Evolutionary conservation across 2,797 vertebrate genomes (phyloP).

Genomic region (Gouania willdenowi): DNA sequence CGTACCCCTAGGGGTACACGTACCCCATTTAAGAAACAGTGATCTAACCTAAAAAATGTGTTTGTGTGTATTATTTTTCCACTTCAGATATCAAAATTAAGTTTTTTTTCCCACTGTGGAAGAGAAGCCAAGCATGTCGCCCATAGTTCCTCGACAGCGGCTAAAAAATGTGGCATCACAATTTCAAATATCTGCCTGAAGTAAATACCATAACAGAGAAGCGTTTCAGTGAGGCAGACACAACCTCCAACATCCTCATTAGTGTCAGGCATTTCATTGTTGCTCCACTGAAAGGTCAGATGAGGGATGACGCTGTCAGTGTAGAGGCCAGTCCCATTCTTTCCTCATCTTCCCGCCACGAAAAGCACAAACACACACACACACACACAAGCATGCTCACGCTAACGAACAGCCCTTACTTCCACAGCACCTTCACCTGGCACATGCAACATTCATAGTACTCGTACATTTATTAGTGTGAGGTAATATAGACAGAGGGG

Average conservation of each 20-base stretch:
- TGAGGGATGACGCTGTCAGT: slow-evolving; percentile 20
- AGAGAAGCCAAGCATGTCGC: too few relatives aligned
- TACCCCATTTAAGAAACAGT: too few relatives aligned
- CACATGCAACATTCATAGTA: slow-evolving; percentile 24
- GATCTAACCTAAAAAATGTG: too few relatives aligned
- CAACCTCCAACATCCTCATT: slow-evolving; percentile 36
- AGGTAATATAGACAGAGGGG: slow-evolving; percentile 28
- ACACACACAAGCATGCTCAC: not conserved
- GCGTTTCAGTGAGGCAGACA: too few relatives aligned
- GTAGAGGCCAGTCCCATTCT: slow-evolving; percentile 21
- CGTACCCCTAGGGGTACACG: too few relatives aligned
- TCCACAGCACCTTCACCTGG: slow-evolving; percentile 33
- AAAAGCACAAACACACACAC: slow-evolving; percentile 1
- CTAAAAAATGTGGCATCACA: too few relatives aligned
- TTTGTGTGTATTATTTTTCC: too few relatives aligned
- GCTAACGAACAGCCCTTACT: slow-evolving; percentile 22
- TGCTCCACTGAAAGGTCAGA: slow-evolving; percentile 47
- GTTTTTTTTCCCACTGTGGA: too few relatives aligned
- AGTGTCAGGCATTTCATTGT: slow-evolving; percentile 38
- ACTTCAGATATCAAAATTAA: too few relatives aligned
- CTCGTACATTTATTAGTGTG: slow-evolving; percentile 33
- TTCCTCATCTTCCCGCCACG: slow-evolving; percentile 11
- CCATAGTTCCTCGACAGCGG: too few relatives aligned
- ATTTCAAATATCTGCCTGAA: slow-evolving; percentile 9
- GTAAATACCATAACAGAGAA: slow-evolving; percentile 26